A percentile compares a stretch with the other conserved stretches of the same genome.
phyloP scores from a whole-genome alignment of 92 coral and sea anemone species.

The Porites rus region DNA sequence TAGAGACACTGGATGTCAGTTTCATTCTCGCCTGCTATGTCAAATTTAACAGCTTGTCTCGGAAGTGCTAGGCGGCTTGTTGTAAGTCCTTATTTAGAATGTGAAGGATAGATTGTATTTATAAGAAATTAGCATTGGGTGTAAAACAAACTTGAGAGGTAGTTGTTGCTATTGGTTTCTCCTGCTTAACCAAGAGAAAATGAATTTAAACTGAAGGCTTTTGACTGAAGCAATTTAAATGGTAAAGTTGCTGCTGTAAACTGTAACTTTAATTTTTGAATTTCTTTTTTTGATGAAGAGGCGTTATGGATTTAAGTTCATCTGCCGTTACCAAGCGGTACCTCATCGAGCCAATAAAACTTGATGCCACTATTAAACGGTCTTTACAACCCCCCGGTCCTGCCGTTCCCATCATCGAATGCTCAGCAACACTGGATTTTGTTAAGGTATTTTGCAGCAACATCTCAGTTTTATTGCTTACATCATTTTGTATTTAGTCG shows the following conservation, averaged over 20 bases:
- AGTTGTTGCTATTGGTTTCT: too few species aligned
- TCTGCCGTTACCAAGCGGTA: slow-evolving; percentile 81
- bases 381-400: slow-evolving; percentile 78
- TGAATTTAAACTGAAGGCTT: too few species aligned
- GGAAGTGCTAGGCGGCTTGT: too few species aligned
- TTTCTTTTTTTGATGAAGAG: slow-evolving; percentile 53
- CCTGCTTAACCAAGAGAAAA: too few species aligned
- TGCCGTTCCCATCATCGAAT: slow-evolving; percentile 80
- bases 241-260: too few species aligned
- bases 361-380: slow-evolving; percentile 86
- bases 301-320: slow-evolving; percentile 87
- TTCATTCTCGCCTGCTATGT: background rate
- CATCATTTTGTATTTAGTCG: background rate
- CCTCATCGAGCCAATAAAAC: slow-evolving; percentile 89
- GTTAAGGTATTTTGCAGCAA: slow-evolving; percentile 70
- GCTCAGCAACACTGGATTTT: slow-evolving; percentile 75
- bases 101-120: background rate
- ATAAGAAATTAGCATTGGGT: background rate
- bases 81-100: too few species aligned
- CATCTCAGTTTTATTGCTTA: background rate
- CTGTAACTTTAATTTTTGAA: background rate
- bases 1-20: too few species aligned
- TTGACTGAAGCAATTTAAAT: too few species aligned
- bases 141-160: too few species aligned
- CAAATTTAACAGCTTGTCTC: too few species aligned